phyloP scores from a whole-genome alignment of 2,113 vertebrate species.

The Apaloderma vittatum region DNA sequence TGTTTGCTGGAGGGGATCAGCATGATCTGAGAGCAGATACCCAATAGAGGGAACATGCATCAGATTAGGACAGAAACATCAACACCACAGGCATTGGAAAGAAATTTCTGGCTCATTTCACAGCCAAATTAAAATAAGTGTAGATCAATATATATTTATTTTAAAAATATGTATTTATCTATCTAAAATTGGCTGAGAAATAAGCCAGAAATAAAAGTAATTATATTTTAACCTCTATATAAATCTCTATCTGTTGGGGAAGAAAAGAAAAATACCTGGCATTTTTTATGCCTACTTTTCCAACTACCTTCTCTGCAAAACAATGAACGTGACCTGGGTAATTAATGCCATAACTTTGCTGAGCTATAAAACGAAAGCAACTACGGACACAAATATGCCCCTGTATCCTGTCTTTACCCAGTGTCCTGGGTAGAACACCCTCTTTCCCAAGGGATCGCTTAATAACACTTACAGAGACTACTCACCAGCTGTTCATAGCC shows the following conservation, averaged over 20 bases:
- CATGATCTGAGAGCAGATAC: not conserved
- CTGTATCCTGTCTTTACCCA: not conserved
- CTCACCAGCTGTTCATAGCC: slow-evolving; percentile 98
- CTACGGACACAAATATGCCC: not conserved
- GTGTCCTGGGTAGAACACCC: not conserved
- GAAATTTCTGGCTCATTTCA: not conserved
- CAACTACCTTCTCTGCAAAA: not conserved
- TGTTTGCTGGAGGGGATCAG: not conserved
- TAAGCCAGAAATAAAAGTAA: not conserved
- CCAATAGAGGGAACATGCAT: not conserved
- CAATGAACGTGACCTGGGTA: not conserved
- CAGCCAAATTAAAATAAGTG: not conserved
- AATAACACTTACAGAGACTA: not conserved
- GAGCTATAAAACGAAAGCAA: not conserved
- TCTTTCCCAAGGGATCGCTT: not conserved
- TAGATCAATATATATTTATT: not conserved
- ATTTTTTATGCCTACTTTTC: not conserved
- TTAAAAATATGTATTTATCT: not conserved
- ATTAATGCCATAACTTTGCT: not conserved
- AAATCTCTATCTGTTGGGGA: not conserved
- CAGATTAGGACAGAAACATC: not conserved
- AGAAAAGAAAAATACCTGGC: not conserved
- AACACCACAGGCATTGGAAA: not conserved
- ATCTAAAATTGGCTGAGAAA: not conserved
- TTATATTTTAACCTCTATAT: not conserved